Evolutionary conservation across 2,797 vertebrate genomes (phyloP).

Genomic region (Aplochiton taeniatus): DNA sequence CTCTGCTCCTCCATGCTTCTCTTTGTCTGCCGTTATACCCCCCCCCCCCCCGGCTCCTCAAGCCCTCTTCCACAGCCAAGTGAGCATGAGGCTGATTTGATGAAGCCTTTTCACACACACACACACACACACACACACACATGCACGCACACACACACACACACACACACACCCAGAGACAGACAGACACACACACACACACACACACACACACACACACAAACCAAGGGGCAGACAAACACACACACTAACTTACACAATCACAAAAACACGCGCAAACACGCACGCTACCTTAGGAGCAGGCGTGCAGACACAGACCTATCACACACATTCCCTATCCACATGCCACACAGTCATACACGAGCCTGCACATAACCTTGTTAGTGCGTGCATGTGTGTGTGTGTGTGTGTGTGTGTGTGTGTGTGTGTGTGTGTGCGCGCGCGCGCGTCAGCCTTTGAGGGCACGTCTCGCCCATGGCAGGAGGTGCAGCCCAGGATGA

Average conservation of each 20-base stretch:
- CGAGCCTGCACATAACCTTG: too few species aligned
- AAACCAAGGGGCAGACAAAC: conserved; percentile 18
- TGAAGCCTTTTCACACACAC: conserved; percentile 65
- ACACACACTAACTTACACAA: background rate
- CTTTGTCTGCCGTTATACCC: background rate
- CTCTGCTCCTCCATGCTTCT: too few species aligned
- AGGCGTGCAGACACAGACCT: background rate
- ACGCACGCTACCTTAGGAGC: background rate
- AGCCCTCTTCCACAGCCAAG: conserved; percentile 75
- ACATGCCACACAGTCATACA: conserved; percentile 24
- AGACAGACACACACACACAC: conserved; percentile 2
- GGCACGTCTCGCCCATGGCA: conserved; percentile 30
- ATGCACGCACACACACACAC: conserved; percentile 14
- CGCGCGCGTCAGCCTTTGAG: conserved; percentile 8
- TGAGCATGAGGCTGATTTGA: conserved; percentile 79
- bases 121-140: conserved; percentile 33
- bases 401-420: conserved; percentile 25
- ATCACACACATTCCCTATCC: background rate
- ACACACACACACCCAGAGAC: conserved; percentile 12
- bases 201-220: background rate
- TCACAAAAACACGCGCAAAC: conserved; percentile 4
- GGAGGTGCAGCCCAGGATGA: conserved; percentile 58
- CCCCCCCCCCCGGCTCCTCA: conserved; percentile 27
- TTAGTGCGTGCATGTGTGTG: background rate
- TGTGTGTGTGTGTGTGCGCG: conserved; percentile 22